Conservation (phyloP, 2,888 invertebrate species). For the Muschampia staudingeri region DNA sequence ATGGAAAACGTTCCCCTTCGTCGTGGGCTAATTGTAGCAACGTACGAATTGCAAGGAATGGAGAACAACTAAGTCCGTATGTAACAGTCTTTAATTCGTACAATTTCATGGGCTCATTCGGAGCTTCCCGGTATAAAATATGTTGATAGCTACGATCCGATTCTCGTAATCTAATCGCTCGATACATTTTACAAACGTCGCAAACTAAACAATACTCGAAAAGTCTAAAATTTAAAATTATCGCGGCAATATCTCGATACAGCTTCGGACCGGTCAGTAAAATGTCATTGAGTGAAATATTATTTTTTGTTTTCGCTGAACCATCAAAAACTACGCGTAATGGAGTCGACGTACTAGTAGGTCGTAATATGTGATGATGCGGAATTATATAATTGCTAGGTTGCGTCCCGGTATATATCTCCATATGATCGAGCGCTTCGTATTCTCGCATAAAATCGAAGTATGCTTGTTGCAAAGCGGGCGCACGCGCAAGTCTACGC, state of each 20-base stretch:
- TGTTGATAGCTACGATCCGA: not conserved
- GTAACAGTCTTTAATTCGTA: slow-evolving; percentile 14
- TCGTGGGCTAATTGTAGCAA: not conserved
- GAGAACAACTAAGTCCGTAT: not conserved
- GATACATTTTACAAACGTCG: slow-evolving; percentile 17
- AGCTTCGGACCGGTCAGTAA: not conserved
- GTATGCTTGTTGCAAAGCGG: not conserved
- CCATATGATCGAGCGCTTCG: slow-evolving; percentile 10
- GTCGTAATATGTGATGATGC: slow-evolving; percentile 1
- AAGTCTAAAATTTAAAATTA: slow-evolving; percentile 1
- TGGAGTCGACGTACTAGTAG: not conserved
- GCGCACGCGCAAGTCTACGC: not conserved
- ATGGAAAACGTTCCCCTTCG: slow-evolving; percentile 9
- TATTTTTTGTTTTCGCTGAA: slow-evolving; percentile 5
- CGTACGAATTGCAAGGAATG: not conserved
- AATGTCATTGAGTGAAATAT: slow-evolving; percentile 2
- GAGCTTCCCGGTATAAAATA: not conserved
- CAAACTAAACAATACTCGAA: not conserved
- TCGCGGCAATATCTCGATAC: slow-evolving; percentile 13
- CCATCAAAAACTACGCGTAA: slow-evolving; percentile 7
- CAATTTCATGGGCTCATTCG: not conserved
- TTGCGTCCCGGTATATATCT: not conserved
- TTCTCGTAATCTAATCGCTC: not conserved
- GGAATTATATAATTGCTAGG: slow-evolving; percentile 7
- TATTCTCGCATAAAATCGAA: not conserved